Percentiles rank a stretch among this genome's conserved stretches.
Evolutionary conservation across 2,113 vertebrate species (phyloP).

Genomic region (Phylloscopus trochiloides): DNA sequence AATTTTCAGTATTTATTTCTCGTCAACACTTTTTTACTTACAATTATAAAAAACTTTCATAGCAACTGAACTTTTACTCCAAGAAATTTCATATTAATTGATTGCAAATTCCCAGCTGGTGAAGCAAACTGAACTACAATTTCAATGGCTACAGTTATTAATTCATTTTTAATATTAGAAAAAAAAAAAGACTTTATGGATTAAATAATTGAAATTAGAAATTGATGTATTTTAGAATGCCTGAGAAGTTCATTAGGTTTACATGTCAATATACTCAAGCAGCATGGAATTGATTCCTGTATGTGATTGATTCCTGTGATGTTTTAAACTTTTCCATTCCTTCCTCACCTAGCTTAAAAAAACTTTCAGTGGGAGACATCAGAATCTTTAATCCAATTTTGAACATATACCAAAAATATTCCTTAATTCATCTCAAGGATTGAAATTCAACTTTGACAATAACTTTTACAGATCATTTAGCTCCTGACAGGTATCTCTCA

Average conservation of each 20-base stretch:
- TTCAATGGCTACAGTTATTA: background rate
- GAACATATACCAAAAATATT: background rate
- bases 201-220: background rate
- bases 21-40: background rate
- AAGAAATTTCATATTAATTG: background rate
- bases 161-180: background rate
- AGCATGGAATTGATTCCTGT: background rate
- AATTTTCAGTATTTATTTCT: background rate
- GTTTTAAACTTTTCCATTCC: background rate
- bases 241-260: background rate
- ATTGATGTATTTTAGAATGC: background rate
- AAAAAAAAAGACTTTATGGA: background rate
- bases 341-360: background rate
- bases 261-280: background rate
- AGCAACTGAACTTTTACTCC: background rate
- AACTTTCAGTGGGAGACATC: background rate
- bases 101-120: background rate
- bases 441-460: background rate
- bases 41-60: background rate
- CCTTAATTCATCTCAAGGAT: background rate
- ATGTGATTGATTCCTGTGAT: background rate
- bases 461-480: background rate
- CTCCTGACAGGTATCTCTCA: background rate
- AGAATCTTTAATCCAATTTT: background rate
- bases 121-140: background rate